phyloP scores from a whole-genome alignment of 2,888 invertebrate species.

The Halictus ligatus region DNA sequence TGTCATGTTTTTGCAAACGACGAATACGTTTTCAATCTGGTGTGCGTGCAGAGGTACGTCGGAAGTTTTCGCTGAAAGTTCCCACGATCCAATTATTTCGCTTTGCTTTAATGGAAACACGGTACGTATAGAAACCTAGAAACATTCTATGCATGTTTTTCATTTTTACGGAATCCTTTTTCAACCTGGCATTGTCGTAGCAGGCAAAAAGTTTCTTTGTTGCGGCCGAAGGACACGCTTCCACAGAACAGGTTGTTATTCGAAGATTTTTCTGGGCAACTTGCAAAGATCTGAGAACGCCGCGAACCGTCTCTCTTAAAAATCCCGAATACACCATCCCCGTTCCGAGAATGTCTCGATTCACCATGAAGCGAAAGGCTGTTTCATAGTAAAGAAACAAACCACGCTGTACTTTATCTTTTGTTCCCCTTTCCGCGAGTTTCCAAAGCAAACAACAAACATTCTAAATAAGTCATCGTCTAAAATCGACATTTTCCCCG shows the following conservation, averaged over 20 bases:
- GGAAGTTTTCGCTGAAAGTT: neutral
- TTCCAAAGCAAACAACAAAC: conserved; percentile 45
- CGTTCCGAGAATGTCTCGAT: conserved; percentile 47
- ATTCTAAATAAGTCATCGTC: conserved; percentile 39
- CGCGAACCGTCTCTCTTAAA: conserved; percentile 43
- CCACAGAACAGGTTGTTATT: conserved; percentile 45
- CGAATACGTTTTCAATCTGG: neutral
- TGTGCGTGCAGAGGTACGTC: neutral
- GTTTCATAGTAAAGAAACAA: conserved; percentile 47
- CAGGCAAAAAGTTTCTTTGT: conserved; percentile 35
- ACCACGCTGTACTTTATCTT: conserved; percentile 37
- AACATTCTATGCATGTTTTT: neutral
- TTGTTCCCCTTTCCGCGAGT: conserved; percentile 24
- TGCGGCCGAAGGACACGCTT: conserved; percentile 31
- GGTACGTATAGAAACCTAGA: neutral
- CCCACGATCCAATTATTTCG: conserved; percentile 9
- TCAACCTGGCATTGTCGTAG: neutral
- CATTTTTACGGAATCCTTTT: neutral
- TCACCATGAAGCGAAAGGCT: conserved; percentile 53
- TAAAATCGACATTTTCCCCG: conserved; percentile 13
- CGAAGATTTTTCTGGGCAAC: conserved; percentile 44
- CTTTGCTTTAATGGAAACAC: neutral
- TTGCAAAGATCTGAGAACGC: conserved; percentile 39
- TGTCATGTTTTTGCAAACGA: neutral
- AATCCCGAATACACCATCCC: conserved; percentile 48